These are phyloP conservation scores for Macrotis lagotis DNA, from an alignment of 2,113 vertebrate species.

Conservation along the genomic window DNA sequence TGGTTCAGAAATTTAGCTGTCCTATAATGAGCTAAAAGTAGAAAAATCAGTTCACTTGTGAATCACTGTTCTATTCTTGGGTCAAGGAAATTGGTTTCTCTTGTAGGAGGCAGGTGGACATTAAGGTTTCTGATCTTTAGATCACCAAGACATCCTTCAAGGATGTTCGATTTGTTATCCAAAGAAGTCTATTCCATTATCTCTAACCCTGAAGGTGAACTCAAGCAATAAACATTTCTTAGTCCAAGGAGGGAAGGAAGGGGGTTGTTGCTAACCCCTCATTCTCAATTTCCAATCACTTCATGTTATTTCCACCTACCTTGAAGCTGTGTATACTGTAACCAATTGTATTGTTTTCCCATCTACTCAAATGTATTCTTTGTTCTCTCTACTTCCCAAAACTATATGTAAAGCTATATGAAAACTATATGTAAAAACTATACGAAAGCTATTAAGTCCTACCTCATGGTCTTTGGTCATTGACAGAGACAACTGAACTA, in stretches of 20 bases:
- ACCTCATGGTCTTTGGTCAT: not conserved
- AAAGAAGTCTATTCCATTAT: not conserved
- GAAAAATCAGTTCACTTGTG: not conserved
- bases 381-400: not conserved
- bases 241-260: not conserved
- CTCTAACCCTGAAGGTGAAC: not conserved
- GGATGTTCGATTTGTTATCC: no score
- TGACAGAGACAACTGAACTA: not conserved
- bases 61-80: not conserved
- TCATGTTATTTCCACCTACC: not conserved
- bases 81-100: not conserved
- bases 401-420: no score
- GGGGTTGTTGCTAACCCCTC: not conserved
- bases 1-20: not conserved
- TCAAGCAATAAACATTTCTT: not conserved
- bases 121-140: not conserved
- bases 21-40: not conserved
- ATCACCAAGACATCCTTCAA: no score
- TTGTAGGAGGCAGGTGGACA: not conserved
- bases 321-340: not conserved
- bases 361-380: not conserved
- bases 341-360: not conserved
- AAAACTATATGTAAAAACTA: no score
- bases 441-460: not conserved
- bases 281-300: not conserved